These are phyloP conservation scores for Sinotaia quadrata DNA, from an alignment of 2,888 invertebrate species.

Conservation along the genomic window DNA sequence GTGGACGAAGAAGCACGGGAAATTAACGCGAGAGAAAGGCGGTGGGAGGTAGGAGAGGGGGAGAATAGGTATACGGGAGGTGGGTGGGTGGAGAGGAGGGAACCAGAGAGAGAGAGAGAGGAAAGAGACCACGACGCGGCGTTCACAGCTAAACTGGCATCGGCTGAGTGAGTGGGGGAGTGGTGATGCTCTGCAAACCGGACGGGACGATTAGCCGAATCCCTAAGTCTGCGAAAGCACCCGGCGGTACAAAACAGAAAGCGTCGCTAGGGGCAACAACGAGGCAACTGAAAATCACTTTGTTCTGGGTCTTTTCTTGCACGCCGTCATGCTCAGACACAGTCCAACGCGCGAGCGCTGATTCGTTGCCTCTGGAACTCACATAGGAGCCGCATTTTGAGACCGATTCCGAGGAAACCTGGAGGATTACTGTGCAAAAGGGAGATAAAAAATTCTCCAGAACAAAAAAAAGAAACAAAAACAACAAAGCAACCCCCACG, in stretches of 20 bases:
- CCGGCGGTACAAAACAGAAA: not conserved
- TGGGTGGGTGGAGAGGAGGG: slow-evolving; percentile 3
- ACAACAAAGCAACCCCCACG: too few species aligned
- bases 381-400: too few species aligned
- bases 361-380: too few species aligned
- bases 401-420: too few species aligned
- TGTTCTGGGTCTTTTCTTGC: slow-evolving; percentile 24
- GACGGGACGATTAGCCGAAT: not conserved
- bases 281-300: slow-evolving; percentile 29
- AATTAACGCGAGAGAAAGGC: not conserved
- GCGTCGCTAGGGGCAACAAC: slow-evolving; percentile 10
- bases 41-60: not conserved
- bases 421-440: too few species aligned
- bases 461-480: too few species aligned
- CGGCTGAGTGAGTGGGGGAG: not conserved
- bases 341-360: slow-evolving; percentile 33
- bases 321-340: slow-evolving; percentile 22
- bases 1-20: not conserved
- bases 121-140: too few species aligned
- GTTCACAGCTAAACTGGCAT: too few species aligned
- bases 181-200: not conserved
- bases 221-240: too few species aligned
- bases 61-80: not conserved
- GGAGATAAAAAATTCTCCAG: not conserved
- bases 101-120: not conserved